Conservation (phyloP, 2,888 invertebrate genomes). For the Phortica okadai region DNA sequence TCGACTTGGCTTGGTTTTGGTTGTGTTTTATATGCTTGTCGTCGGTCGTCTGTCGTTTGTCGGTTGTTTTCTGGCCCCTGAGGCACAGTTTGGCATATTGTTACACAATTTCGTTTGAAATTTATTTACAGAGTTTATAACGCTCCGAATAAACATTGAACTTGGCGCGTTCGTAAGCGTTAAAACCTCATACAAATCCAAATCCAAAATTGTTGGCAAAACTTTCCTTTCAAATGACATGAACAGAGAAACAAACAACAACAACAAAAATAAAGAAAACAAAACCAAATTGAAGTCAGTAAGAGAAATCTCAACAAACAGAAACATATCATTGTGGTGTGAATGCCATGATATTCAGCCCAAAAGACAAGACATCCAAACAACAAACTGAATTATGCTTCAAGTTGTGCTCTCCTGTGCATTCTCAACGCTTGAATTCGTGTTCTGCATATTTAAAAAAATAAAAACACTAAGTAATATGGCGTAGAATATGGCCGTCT, state of each 20-base stretch:
- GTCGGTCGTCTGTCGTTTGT: slow-evolving; percentile 1
- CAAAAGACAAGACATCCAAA: neutral
- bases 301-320: neutral
- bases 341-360: no score
- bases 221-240: slow-evolving; percentile 13
- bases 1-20: neutral
- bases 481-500: neutral
- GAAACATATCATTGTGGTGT: neutral
- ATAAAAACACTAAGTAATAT: neutral
- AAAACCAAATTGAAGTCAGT: neutral
- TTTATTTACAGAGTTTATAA: slow-evolving; percentile 70
- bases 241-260: slow-evolving; percentile 28
- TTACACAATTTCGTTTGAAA: slow-evolving; percentile 69
- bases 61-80: slow-evolving; percentile 49
- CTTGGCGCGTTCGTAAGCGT: slow-evolving; percentile 49
- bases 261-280: slow-evolving; percentile 39
- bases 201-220: slow-evolving; percentile 43
- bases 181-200: neutral
- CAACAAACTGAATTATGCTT: slow-evolving; percentile 54
- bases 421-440: slow-evolving; percentile 47
- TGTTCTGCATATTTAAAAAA: slow-evolving; percentile 62
- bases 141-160: slow-evolving; percentile 67
- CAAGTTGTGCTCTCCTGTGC: slow-evolving; percentile 67
- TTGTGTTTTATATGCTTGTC: neutral
- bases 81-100: slow-evolving; percentile 65